Conservation (phyloP, 2,797 vertebrate genomes). For the Sciurus vulgaris region DNA sequence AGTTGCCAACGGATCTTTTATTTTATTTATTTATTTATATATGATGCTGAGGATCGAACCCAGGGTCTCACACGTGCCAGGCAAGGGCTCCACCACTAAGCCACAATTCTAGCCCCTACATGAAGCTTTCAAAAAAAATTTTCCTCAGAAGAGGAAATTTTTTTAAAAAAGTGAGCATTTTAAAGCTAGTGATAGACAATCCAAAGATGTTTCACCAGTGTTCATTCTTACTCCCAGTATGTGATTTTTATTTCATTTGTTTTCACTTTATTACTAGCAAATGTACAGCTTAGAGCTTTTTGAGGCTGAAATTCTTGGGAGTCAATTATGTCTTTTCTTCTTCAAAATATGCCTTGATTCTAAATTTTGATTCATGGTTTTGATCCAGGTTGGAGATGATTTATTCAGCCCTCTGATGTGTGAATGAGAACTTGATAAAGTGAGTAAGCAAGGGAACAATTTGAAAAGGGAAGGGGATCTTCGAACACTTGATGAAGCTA, state of each 20-base stretch:
- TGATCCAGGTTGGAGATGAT: not conserved
- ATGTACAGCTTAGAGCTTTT: not conserved
- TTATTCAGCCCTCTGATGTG: not conserved
- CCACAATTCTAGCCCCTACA: not conserved
- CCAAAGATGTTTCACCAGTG: not conserved
- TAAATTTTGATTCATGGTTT: not conserved
- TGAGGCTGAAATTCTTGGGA: not conserved
- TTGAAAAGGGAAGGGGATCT: not conserved
- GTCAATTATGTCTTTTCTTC: not conserved
- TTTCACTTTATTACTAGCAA: not conserved
- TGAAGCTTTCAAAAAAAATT: not conserved
- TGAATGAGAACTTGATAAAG: not conserved
- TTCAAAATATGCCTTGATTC: conserved; percentile 13
- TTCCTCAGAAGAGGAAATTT: not conserved
- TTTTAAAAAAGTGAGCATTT: not conserved
- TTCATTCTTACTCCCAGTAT: not conserved
- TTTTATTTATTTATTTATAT: not conserved
- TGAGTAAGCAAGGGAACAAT: not conserved
- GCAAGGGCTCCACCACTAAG: too few relatives aligned
- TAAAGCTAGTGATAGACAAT: not conserved
- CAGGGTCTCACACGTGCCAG: too few relatives aligned
- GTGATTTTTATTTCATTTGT: not conserved
- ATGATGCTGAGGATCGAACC: too few relatives aligned
- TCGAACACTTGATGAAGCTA: not conserved
- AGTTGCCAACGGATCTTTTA: too few relatives aligned